A percentile compares a stretch with the other conserved stretches of the same genome.
Conservation (phyloP, 2,113 vertebrate genomes). For the Sitta europaea region DNA sequence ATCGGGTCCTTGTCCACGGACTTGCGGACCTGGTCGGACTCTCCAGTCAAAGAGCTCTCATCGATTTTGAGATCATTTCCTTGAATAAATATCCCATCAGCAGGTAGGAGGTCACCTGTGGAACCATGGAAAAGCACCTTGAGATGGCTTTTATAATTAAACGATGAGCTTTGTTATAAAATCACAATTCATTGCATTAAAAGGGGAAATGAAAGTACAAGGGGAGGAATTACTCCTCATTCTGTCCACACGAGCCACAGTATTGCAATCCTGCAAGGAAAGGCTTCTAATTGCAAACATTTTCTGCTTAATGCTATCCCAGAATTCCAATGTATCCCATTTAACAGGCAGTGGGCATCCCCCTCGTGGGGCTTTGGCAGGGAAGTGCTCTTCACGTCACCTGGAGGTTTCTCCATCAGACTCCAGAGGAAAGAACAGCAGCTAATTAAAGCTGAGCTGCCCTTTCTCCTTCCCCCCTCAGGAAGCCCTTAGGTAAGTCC, state of each 20-base stretch:
- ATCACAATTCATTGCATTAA: not conserved
- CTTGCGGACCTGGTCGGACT: constrained; percentile 97
- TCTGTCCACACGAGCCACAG: fast-evolving
- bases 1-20: constrained; percentile 94
- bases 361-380: not conserved
- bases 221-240: not conserved
- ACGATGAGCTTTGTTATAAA: not conserved
- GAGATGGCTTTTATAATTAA: not conserved
- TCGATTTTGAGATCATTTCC: constrained; percentile 98
- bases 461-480: not conserved
- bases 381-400: not conserved
- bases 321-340: not conserved
- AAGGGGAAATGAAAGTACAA: not conserved
- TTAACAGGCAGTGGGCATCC: fast-evolving
- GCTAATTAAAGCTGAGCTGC: not conserved
- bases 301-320: not conserved
- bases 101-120: constrained; percentile 92
- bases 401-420: not conserved
- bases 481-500: not conserved
- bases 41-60: constrained; percentile 96
- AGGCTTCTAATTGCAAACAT: not conserved
- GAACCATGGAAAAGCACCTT: not conserved
- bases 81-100: constrained; percentile 94
- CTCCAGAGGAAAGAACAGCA: not conserved
- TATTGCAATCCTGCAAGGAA: fast-evolving